These are phyloP conservation scores for Aspidapion aeneum DNA, from an alignment of 2,888 invertebrate genomes.

Conservation along the genomic window DNA sequence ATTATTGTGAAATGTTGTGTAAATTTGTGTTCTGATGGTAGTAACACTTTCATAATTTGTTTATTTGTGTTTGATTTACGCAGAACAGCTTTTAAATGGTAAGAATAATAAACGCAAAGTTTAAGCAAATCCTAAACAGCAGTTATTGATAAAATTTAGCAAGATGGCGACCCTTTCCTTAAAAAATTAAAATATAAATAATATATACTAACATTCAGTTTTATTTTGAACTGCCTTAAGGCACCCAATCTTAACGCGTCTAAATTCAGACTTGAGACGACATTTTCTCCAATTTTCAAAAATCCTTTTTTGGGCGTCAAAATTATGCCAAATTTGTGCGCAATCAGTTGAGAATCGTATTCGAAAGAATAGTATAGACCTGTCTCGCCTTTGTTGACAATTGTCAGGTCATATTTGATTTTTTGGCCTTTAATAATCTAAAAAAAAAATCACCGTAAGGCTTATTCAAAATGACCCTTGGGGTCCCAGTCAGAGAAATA, in stretches of 20 bases:
- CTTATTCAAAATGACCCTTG: not conserved
- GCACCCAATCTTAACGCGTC: constrained; percentile 19
- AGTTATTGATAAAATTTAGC: too few relatives aligned
- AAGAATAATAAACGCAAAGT: too few relatives aligned
- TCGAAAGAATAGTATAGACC: constrained; percentile 30
- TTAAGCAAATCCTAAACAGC: too few relatives aligned
- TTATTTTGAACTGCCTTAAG: constrained; percentile 25
- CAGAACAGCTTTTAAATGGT: too few relatives aligned
- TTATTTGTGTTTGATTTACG: too few relatives aligned
- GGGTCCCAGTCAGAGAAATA: too few relatives aligned
- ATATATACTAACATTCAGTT: constrained; percentile 25
- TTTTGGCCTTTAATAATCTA: constrained; percentile 23
- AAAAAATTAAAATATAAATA: too few relatives aligned
- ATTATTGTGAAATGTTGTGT: too few relatives aligned
- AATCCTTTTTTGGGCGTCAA: constrained; percentile 27
- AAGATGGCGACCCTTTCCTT: too few relatives aligned
- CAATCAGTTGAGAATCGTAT: constrained; percentile 20
- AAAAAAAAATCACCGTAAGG: too few relatives aligned
- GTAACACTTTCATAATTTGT: too few relatives aligned
- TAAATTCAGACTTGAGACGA: constrained; percentile 14
- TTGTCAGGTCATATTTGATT: constrained; percentile 18
- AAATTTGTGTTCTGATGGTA: too few relatives aligned
- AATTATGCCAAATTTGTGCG: constrained; percentile 21
- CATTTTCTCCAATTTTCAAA: constrained; percentile 16
- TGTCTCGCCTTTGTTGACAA: constrained; percentile 27